Conservation (phyloP, 1,140 invertebrate genomes). For the Drosophila teissieri region DNA sequence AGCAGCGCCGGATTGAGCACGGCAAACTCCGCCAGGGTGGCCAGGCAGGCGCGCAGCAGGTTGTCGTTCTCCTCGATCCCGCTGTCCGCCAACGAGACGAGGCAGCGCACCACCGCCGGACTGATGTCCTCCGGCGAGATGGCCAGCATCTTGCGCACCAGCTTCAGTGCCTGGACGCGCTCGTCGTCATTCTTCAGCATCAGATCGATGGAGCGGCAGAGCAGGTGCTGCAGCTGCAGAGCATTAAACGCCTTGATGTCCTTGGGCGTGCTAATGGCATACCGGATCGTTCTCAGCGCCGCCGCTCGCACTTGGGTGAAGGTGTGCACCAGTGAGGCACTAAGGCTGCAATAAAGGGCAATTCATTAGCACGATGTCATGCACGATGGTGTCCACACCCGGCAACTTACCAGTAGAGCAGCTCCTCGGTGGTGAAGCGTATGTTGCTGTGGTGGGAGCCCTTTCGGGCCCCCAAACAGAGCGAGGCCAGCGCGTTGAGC, state of each 20-base stretch:
- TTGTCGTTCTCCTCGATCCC: slow-evolving; percentile 91
- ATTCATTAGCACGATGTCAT: not conserved
- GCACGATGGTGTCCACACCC: no score
- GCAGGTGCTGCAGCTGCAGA: slow-evolving; percentile 92
- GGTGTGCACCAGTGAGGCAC: slow-evolving; percentile 92
- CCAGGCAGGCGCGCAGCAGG: slow-evolving; percentile 92
- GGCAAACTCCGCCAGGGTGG: slow-evolving; percentile 94
- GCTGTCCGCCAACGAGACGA: slow-evolving; percentile 93
- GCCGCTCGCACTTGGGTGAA: slow-evolving; percentile 95
- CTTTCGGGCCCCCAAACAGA: slow-evolving; percentile 81
- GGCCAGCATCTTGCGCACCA: slow-evolving; percentile 85
- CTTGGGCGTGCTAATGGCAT: slow-evolving; percentile 91
- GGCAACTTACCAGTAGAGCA: slow-evolving; percentile 91
- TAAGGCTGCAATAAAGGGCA: slow-evolving; percentile 87
- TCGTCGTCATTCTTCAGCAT: slow-evolving; percentile 94
- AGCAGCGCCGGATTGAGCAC: slow-evolving; percentile 93
- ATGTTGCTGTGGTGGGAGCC: slow-evolving; percentile 85
- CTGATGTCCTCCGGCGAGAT: slow-evolving; percentile 79
- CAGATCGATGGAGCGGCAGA: slow-evolving; percentile 92
- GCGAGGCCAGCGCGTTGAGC: slow-evolving; percentile 78
- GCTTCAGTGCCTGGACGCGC: slow-evolving; percentile 93
- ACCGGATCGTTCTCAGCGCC: slow-evolving; percentile 92
- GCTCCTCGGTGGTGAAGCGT: slow-evolving; percentile 90
- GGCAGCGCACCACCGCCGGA: slow-evolving; percentile 88
- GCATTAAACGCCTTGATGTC: slow-evolving; percentile 91